Conservation (phyloP, 1,140 invertebrate species). For the Oedothorax gibbosus region DNA sequence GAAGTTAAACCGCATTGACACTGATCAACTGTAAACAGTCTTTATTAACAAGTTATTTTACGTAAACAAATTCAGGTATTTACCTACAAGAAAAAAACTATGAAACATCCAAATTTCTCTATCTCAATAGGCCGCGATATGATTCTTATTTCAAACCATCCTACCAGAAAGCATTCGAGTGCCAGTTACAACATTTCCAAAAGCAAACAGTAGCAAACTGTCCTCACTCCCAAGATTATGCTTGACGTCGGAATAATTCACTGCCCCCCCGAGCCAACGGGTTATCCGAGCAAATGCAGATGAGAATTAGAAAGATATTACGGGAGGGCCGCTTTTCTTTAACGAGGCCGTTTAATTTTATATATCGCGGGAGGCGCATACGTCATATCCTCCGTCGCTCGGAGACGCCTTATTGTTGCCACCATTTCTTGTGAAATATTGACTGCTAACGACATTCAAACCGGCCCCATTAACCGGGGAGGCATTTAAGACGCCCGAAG, state of each 20-base stretch:
- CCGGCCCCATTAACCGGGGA: constrained; percentile 59
- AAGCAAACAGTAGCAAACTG: constrained; percentile 11
- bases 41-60: too few relatives aligned
- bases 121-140: too few relatives aligned
- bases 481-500: constrained; percentile 50
- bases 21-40: too few relatives aligned
- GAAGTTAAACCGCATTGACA: too few relatives aligned
- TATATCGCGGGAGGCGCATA: constrained; percentile 53
- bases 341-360: constrained; percentile 62
- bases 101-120: too few relatives aligned
- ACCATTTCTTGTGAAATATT: constrained; percentile 60
- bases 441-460: constrained; percentile 61
- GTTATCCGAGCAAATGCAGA: constrained; percentile 36
- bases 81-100: too few relatives aligned
- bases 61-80: too few relatives aligned
- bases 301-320: constrained; percentile 60
- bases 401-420: constrained; percentile 62
- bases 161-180: too few relatives aligned
- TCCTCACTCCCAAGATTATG: constrained; percentile 58
- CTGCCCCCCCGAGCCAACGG: constrained; percentile 39
- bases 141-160: too few relatives aligned
- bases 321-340: constrained; percentile 54
- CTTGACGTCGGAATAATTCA: constrained; percentile 58
- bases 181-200: too few relatives aligned
- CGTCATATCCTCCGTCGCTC: constrained; percentile 61